phyloP scores from a whole-genome alignment of 2,113 vertebrate species.

The Seriola aureovittata region DNA sequence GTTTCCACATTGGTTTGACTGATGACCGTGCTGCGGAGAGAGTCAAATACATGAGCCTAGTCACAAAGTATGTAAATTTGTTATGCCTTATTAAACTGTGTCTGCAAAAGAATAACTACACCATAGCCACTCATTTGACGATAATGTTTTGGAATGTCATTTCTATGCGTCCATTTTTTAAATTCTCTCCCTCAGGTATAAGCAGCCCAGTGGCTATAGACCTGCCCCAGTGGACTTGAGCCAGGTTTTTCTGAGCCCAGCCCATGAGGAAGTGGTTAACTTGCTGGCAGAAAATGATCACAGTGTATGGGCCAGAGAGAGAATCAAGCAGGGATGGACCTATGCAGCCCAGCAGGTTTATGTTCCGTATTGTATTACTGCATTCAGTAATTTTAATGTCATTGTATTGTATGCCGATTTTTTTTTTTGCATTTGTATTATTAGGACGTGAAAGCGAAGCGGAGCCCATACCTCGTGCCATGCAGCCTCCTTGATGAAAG shows the following conservation, averaged over 20 bases:
- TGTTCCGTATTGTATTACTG: background rate
- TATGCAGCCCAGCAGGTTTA: slow-evolving; percentile 92
- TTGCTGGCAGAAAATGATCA: slow-evolving; percentile 94
- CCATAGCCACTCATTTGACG: background rate
- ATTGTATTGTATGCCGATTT: background rate
- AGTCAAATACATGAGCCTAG: slow-evolving; percentile 89
- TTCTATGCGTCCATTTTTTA: background rate
- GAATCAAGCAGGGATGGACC: slow-evolving; percentile 95
- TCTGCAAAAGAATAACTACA: background rate
- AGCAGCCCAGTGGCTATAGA: slow-evolving; percentile 92
- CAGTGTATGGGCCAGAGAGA: slow-evolving; percentile 93
- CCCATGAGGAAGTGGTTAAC: slow-evolving; percentile 91
- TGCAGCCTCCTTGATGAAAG: slow-evolving; percentile 91
- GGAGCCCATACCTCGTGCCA: slow-evolving; percentile 93
- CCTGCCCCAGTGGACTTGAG: slow-evolving; percentile 93
- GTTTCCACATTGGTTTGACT: slow-evolving; percentile 90
- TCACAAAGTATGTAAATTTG: slow-evolving; percentile 86
- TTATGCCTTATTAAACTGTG: background rate
- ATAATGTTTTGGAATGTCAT: background rate
- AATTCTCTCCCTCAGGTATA: slow-evolving; percentile 84
- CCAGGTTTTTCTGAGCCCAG: slow-evolving; percentile 87
- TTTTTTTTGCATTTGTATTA: slow-evolving; percentile 21
- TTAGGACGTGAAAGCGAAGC: slow-evolving; percentile 92
- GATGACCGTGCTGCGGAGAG: slow-evolving; percentile 90
- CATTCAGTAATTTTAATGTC: background rate